Evolutionary conservation across 1,140 invertebrate genomes (phyloP).

Genomic region (Ectropis grisescens): DNA sequence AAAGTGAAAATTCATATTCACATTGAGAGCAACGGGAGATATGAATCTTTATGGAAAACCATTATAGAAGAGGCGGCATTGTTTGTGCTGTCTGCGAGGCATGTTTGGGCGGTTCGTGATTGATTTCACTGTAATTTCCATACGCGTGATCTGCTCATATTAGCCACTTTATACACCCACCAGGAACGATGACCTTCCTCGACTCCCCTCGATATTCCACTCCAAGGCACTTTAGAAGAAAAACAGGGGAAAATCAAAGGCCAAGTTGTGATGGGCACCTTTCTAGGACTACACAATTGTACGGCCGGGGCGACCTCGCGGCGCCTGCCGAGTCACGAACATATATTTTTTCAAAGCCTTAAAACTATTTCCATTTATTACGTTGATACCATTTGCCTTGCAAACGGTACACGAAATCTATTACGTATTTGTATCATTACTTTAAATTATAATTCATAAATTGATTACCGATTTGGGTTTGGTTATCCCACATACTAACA

Average conservation of each 20-base stretch:
- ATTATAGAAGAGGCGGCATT: slow-evolving; percentile 42
- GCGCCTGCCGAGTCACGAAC: slow-evolving; percentile 65
- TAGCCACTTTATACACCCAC: slow-evolving; percentile 49
- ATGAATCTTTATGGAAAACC: slow-evolving; percentile 42
- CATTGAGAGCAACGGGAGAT: no score
- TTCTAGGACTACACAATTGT: slow-evolving; percentile 56
- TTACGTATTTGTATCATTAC: no score
- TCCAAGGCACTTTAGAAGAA: no score
- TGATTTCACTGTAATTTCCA: slow-evolving; percentile 67
- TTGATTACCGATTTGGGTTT: no score
- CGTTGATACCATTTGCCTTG: slow-evolving; percentile 13
- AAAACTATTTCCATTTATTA: slow-evolving; percentile 35
- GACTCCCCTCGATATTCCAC: slow-evolving; percentile 1
- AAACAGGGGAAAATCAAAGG: slow-evolving; percentile 5
- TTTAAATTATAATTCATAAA: no score
- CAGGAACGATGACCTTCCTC: slow-evolving; percentile 18
- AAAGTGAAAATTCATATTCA: no score
- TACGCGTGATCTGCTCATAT: slow-evolving; percentile 61
- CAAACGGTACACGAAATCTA: slow-evolving; percentile 12
- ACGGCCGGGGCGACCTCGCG: slow-evolving; percentile 47
- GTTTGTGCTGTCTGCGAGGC: slow-evolving; percentile 48
- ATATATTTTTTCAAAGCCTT: slow-evolving; percentile 54
- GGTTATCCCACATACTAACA: no score
- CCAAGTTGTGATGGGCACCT: slow-evolving; percentile 26
- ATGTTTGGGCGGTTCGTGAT: slow-evolving; percentile 61